Evolutionary conservation across 1,140 invertebrate species (phyloP).

Genomic region (Listronotus bonariensis): DNA sequence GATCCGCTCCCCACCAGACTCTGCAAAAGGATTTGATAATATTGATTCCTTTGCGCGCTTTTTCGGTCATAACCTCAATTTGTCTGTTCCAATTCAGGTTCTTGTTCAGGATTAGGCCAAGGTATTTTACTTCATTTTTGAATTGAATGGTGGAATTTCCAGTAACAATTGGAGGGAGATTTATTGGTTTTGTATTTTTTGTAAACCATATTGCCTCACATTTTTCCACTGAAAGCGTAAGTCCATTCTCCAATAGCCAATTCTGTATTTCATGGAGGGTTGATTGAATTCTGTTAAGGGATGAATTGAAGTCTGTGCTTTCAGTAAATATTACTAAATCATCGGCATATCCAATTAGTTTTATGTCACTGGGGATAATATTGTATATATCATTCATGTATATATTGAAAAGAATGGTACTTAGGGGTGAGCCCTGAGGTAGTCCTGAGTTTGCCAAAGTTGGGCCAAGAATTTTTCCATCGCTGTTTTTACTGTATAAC

Average conservation of each 20-base stretch:
- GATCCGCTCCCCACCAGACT: slow-evolving; percentile 36
- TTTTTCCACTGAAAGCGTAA: slow-evolving; percentile 21
- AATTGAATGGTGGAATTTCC: background rate
- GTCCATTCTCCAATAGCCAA: slow-evolving; percentile 10
- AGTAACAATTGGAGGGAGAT: background rate
- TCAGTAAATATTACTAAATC: slow-evolving; percentile 19
- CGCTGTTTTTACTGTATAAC: slow-evolving; percentile 9
- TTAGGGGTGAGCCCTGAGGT: slow-evolving; percentile 30
- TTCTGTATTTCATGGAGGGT: slow-evolving; percentile 6
- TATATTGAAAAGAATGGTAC: slow-evolving; percentile 27
- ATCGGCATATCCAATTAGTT: slow-evolving; percentile 30
- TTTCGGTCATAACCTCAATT: slow-evolving; percentile 21
- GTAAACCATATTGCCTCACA: slow-evolving; percentile 24
- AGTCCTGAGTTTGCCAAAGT: slow-evolving; percentile 3
- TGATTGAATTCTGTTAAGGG: slow-evolving; percentile 8
- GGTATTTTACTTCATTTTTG: slow-evolving; percentile 21
- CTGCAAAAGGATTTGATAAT: slow-evolving; percentile 32
- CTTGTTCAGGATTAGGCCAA: slow-evolving; percentile 16
- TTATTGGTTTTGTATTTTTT: slow-evolving; percentile 1
- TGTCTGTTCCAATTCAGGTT: slow-evolving; percentile 30
- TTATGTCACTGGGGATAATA: background rate
- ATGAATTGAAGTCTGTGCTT: background rate
- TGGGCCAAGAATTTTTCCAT: slow-evolving; percentile 11
- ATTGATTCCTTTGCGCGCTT: slow-evolving; percentile 19
- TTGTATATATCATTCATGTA: slow-evolving; percentile 12